Evolutionary conservation across 2,797 vertebrate species (phyloP).

Genomic region (Hypotaenidia philippensis): DNA sequence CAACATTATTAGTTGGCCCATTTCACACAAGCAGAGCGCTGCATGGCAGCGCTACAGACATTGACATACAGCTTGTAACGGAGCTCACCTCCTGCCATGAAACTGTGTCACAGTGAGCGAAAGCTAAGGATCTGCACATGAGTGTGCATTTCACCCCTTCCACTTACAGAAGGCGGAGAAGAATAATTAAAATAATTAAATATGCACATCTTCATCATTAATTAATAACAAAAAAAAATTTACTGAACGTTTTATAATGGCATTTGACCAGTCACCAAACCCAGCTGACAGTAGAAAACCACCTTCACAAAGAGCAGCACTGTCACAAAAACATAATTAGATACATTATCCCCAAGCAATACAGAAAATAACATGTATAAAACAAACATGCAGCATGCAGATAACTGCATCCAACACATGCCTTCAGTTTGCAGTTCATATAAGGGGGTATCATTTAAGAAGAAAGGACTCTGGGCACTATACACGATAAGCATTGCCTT

Average conservation of each 20-base stretch:
- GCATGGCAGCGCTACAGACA: background rate
- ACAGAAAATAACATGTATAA: background rate
- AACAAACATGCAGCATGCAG: background rate
- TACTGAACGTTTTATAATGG: background rate
- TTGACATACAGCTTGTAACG: background rate
- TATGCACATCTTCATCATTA: background rate
- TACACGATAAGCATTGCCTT: background rate
- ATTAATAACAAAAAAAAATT: background rate
- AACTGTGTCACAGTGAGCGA: background rate
- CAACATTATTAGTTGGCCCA: background rate
- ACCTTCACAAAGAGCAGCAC: background rate
- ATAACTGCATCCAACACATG: slow-evolving; percentile 26
- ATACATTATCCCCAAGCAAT: background rate
- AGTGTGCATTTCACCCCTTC: background rate
- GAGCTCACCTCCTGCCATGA: background rate
- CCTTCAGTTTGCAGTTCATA: slow-evolving; percentile 14
- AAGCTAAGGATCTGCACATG: background rate
- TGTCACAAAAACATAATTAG: background rate
- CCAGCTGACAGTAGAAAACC: background rate
- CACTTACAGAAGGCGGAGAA: background rate
- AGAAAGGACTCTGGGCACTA: background rate
- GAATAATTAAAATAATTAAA: background rate
- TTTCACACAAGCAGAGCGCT: background rate
- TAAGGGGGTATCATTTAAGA: background rate
- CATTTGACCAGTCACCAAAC: background rate